phyloP scores from a whole-genome alignment of 2,797 vertebrate genomes.

The Linurgus olivaceus region DNA sequence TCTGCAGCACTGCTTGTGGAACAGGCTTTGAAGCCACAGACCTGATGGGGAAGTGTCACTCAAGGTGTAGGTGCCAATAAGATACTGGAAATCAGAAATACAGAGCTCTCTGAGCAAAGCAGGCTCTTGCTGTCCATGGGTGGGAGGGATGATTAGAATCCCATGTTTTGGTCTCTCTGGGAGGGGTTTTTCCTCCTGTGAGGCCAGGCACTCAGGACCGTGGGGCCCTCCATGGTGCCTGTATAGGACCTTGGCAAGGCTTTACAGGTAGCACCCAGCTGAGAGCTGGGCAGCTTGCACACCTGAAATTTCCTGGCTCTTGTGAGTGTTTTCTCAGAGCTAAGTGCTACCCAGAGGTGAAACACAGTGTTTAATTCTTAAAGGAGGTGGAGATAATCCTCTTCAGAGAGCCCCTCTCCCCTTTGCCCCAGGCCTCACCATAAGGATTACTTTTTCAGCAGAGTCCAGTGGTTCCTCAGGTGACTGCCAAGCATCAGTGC shows the following conservation, averaged over 20 bases:
- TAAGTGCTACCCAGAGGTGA: fast-evolving
- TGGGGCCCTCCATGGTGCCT: not conserved
- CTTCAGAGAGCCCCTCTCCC: not conserved
- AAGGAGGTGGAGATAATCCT: not conserved
- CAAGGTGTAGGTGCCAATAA: not conserved
- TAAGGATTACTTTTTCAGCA: not conserved
- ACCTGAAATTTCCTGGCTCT: not conserved
- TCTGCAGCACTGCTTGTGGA: not conserved
- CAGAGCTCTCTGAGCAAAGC: not conserved
- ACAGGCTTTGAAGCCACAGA: not conserved
- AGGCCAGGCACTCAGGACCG: not conserved
- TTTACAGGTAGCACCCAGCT: fast-evolving
- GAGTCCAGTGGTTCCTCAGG: not conserved
- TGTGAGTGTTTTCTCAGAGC: not conserved
- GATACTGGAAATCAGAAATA: not conserved
- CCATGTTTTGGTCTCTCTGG: not conserved
- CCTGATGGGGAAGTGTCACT: not conserved
- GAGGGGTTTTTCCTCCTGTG: not conserved
- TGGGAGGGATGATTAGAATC: not conserved
- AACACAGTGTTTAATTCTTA: not conserved
- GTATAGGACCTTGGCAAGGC: not conserved
- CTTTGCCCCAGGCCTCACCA: not conserved
- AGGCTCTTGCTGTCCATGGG: not conserved
- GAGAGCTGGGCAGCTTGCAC: not conserved
- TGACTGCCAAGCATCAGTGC: not conserved